phyloP scores from a whole-genome alignment of 2,113 vertebrate genomes.

The Silurus meridionalis region DNA sequence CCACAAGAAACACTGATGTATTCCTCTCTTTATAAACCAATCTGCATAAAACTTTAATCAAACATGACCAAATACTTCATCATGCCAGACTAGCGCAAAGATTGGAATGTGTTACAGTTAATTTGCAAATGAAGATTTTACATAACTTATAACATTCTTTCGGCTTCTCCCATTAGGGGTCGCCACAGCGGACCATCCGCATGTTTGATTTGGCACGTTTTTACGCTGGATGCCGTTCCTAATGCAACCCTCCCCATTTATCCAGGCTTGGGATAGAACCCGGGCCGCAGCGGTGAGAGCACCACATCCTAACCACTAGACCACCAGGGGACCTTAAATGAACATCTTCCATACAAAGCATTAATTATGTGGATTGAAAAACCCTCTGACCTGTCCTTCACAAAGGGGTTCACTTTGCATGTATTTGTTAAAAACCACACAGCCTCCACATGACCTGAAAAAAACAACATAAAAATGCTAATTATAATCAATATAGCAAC shows the following conservation, averaged over 20 bases:
- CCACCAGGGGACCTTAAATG: not conserved
- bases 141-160: too few species aligned
- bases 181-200: too few species aligned
- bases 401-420: slow-evolving; percentile 83
- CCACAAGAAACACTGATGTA: not conserved
- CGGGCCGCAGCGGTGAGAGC: too few species aligned
- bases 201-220: too few species aligned
- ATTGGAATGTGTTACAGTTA: not conserved
- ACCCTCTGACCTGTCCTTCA: slow-evolving; percentile 76
- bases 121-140: not conserved
- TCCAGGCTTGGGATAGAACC: too few species aligned
- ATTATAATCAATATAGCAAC: not conserved
- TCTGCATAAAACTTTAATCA: not conserved
- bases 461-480: not conserved
- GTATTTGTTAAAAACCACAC: slow-evolving; percentile 80
- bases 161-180: too few species aligned
- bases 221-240: too few species aligned
- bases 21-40: not conserved
- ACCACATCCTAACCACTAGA: too few species aligned
- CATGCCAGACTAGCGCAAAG: too few species aligned
- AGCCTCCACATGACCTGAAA: slow-evolving; percentile 79
- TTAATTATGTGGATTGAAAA: not conserved
- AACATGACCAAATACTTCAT: not conserved
- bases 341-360: not conserved
- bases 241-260: too few species aligned